These are phyloP conservation scores for Coenonympha glycerion DNA, from an alignment of 2,888 invertebrate species.

Conservation along the genomic window DNA sequence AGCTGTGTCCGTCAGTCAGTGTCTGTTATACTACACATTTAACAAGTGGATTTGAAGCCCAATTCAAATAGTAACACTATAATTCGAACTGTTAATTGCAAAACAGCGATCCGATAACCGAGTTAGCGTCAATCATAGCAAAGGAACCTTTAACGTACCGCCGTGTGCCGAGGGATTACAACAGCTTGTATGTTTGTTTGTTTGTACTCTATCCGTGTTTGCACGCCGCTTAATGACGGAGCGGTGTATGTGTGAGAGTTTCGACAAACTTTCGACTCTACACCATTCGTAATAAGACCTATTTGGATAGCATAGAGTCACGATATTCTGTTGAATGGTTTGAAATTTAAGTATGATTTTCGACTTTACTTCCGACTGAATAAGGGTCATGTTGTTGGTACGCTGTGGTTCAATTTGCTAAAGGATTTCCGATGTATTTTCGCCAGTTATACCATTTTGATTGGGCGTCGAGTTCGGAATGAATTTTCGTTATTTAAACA, in stretches of 20 bases:
- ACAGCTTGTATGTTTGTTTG: conserved; percentile 43
- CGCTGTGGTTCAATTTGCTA: conserved; percentile 25
- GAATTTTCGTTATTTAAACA: conserved; percentile 14
- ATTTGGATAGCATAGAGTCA: too few species aligned
- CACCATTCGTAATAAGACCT: not conserved
- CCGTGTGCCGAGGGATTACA: conserved; percentile 44
- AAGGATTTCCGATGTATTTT: conserved; percentile 27
- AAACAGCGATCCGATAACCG: conserved; percentile 8
- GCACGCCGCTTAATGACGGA: conserved; percentile 39
- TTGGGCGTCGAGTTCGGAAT: conserved; percentile 17
- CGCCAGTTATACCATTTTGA: conserved; percentile 19
- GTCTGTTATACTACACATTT: too few species aligned
- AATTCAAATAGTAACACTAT: not conserved
- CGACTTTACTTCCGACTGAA: not conserved
- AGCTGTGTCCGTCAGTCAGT: too few species aligned
- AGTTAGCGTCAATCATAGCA: conserved; percentile 24
- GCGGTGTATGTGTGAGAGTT: conserved; percentile 9
- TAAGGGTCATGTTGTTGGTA: conserved; percentile 7
- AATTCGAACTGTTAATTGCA: conserved; percentile 1
- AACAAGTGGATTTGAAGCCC: too few species aligned
- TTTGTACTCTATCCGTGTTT: conserved; percentile 41
- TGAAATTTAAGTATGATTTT: conserved; percentile 1
- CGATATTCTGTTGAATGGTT: not conserved
- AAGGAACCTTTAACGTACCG: conserved; percentile 19
- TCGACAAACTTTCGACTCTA: conserved; percentile 1